Conservation (phyloP, 2,113 vertebrate genomes). For the Haliaeetus leucogaster region DNA sequence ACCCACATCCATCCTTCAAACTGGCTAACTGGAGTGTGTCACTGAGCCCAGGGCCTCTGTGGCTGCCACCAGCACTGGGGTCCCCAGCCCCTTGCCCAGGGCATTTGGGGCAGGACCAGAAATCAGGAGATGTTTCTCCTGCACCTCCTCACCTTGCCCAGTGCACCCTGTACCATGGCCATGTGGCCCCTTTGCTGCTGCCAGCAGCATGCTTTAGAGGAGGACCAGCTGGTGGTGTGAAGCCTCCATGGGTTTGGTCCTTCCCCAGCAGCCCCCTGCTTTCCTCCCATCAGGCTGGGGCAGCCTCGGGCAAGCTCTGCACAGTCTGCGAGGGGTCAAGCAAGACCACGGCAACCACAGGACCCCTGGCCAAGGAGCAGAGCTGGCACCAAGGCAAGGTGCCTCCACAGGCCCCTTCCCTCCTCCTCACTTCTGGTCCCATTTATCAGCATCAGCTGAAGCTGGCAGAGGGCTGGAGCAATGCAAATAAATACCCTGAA, state of each 20-base stretch:
- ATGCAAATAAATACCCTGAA: not conserved
- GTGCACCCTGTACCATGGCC: fast-evolving
- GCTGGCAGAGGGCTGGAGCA: not conserved
- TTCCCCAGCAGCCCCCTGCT: not conserved
- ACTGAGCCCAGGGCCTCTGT: not conserved
- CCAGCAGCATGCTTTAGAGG: not conserved
- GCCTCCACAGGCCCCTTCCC: not conserved
- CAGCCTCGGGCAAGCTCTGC: not conserved
- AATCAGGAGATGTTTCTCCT: not conserved
- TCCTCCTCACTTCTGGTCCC: not conserved
- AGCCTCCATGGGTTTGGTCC: fast-evolving
- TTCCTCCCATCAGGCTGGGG: fast-evolving
- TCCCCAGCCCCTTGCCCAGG: not conserved
- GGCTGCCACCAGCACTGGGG: not conserved
- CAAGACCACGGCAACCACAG: fast-evolving
- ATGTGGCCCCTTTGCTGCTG: not conserved
- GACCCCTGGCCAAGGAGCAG: not conserved
- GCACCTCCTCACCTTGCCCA: not conserved
- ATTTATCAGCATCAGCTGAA: not conserved
- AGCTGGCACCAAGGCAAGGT: fast-evolving
- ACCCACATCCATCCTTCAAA: not conserved
- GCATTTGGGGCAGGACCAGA: not conserved
- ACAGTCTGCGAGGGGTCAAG: fast-evolving
- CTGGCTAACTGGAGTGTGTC: not conserved
- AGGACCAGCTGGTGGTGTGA: fast-evolving